Base-by-base conservation (phyloP, 2,113 vertebrate genomes). In the Chloropsis cyanopogon region DNA sequence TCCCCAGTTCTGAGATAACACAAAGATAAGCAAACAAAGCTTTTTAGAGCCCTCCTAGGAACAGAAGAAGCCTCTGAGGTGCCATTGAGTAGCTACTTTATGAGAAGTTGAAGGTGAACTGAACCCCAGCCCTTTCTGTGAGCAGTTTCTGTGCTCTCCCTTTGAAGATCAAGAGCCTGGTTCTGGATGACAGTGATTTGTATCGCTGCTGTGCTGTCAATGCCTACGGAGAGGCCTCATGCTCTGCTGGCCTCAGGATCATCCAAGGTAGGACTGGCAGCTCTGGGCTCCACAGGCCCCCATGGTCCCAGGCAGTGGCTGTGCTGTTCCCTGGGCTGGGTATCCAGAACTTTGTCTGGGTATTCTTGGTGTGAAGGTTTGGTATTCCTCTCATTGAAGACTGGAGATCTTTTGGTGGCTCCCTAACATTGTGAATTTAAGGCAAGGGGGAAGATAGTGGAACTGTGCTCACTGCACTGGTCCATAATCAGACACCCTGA, bases 121-220 rank as follows among this genome's bases (percentile, higher is more conserved):
- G 85, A 83, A 14, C 20, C 23, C 25, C 35, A 61, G 49, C 23
- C 47, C 37, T 71, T 33, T 29, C 88, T 94, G 69, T 63, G 44
- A 95, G 93, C 69, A 95, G 41, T 91, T 57, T 42, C 52, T 41
- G 7, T 79, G 46, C 88, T 94, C 31, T 89, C 64, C 63, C 86
- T 90, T 95, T 94, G 64, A 87, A 99, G 99, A 97, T 99, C 93
- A 95, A 82, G 42, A 97, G 96, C 61, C 95, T 99, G 73, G 97
- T 95, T 2, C 29, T 72, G 3, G 89, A 64, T 6, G 98, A 99
- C 90, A 88, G 95, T 3, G 99, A 98, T 42, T 83, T 98, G 29
- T 99, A 98, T 87, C 98, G 97, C 93, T 99, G 98, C 91, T 91
- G 28, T 10, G 98, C 98, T 11, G 82, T 93, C 29, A 99, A 99